phyloP scores from a whole-genome alignment of 2,888 invertebrate genomes.

The Nesidiocoris tenuis region DNA sequence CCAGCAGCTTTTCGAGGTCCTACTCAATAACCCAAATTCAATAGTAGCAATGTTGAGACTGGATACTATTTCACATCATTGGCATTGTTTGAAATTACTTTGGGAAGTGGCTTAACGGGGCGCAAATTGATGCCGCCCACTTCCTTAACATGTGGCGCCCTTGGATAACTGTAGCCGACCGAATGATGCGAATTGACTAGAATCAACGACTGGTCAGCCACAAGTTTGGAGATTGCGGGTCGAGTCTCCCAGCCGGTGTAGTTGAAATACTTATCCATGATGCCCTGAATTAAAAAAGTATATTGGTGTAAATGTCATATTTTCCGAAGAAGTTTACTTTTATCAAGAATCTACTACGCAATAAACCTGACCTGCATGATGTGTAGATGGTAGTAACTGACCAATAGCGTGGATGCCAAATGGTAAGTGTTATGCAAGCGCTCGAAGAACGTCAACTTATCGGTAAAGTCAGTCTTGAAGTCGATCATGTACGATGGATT shows the following conservation, averaged over 20 bases:
- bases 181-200: conserved; percentile 40
- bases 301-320: conserved; percentile 2
- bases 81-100: conserved; percentile 56
- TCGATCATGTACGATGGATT: conserved; percentile 49
- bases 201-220: conserved; percentile 34
- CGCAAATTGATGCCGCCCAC: conserved; percentile 82
- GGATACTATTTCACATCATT: no score
- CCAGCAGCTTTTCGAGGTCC: conserved; percentile 71
- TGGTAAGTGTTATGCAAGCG: conserved; percentile 41
- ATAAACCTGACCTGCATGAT: conserved; percentile 10
- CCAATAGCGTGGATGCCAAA: conserved; percentile 11
- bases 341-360: no score
- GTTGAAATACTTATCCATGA: conserved; percentile 42
- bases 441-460: conserved; percentile 44
- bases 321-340: no score
- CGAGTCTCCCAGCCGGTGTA: conserved; percentile 43
- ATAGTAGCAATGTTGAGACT: no score
- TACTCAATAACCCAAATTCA: no score
- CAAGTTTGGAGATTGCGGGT: conserved; percentile 30
- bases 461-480: conserved; percentile 41
- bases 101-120: conserved; percentile 66
- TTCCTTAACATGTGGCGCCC: conserved; percentile 77
- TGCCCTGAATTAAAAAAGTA: conserved; percentile 1
- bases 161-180: conserved; percentile 65
- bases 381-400: conserved; percentile 36